These are phyloP conservation scores for Ariolimax columbianus DNA, from an alignment of 2,888 invertebrate species.

Conservation along the genomic window DNA sequence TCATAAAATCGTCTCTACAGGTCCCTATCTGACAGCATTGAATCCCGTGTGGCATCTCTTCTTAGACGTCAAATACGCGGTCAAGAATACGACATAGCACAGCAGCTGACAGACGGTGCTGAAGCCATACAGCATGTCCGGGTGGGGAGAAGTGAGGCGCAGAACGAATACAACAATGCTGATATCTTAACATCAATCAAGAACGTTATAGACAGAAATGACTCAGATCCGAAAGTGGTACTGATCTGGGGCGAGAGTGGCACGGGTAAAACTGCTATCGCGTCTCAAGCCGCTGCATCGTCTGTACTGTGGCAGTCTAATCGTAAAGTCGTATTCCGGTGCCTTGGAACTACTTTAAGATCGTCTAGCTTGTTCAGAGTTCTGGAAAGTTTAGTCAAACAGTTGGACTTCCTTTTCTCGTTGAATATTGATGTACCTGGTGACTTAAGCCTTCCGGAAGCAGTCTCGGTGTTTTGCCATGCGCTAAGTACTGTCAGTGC, in stretches of 20 bases:
- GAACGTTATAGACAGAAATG: neutral
- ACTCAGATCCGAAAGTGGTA: conserved; percentile 2
- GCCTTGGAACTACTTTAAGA: conserved; percentile 53
- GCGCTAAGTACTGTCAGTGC: conserved; percentile 48
- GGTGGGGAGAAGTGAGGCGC: conserved; percentile 31
- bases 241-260: conserved; percentile 53
- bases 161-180: conserved; percentile 37
- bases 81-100: conserved; percentile 53
- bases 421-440: conserved; percentile 39
- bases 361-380: conserved; percentile 53
- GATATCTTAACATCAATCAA: neutral
- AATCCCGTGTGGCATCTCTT: conserved; percentile 48
- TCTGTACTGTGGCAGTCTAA: conserved; percentile 40
- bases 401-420: conserved; percentile 53
- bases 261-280: conserved; percentile 52
- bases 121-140: conserved; percentile 56
- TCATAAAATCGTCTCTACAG: neutral
- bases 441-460: conserved; percentile 45
- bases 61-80: conserved; percentile 50
- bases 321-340: conserved; percentile 53
- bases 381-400: conserved; percentile 53
- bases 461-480: conserved; percentile 47
- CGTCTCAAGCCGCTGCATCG: conserved; percentile 46
- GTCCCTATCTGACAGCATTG: conserved; percentile 48
- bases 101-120: conserved; percentile 53